Evolutionary conservation across 2,888 invertebrate genomes (phyloP), one percentile per base, ranked within the genome.

Genomic region (Meghimatium bilineatum): DNA sequence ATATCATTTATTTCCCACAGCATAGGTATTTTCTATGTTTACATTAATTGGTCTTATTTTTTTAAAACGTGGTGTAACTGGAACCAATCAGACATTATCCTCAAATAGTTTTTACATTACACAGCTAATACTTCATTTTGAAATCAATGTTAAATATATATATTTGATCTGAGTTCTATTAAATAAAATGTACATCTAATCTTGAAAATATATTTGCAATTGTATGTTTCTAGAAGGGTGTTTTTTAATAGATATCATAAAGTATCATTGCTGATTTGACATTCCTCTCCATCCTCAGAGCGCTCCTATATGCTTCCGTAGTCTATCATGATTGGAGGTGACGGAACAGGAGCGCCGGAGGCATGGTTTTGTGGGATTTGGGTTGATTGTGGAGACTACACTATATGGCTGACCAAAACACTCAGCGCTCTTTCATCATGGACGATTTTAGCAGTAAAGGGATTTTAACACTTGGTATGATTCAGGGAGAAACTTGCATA

Each of bases 211-310:
- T 44, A 44, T 44, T 44, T 44, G 44, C 12, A 44, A 44, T 44
- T 44, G 63, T 63, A 63, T 63, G n/a, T 63, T 60, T 60, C 60
- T 23, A 23, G 60, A 60, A 60, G 20, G 60, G 26, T 60, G 29
- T 63, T 17, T n/a, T n/a, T 26, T n/a, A 10, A 63, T 3, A 63
- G 26, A 63, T n/a, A 32, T 66, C 26, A 63, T 63, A 23, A 17
- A 63, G 60, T 38, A 29, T 74, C n/a, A n/a, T 12, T 77, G 26
- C 38, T 77, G 56, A 77, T 12, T 10, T 44, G 14, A 63, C 78
- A 63, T 71, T 80, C n/a, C 71, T 81, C 74, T 81, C 81, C 72
- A 44, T 81, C 63, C 81, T 81, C 81, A 81, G 81, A 81, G 74
- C 81, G 72, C 74, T 81, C 74, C 81, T 72, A 63, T 52, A 80